Evolutionary conservation across 2,888 invertebrate species (phyloP), one percentile per base, ranked within the genome.

Genomic region (Diarsia dahlii): DNA sequence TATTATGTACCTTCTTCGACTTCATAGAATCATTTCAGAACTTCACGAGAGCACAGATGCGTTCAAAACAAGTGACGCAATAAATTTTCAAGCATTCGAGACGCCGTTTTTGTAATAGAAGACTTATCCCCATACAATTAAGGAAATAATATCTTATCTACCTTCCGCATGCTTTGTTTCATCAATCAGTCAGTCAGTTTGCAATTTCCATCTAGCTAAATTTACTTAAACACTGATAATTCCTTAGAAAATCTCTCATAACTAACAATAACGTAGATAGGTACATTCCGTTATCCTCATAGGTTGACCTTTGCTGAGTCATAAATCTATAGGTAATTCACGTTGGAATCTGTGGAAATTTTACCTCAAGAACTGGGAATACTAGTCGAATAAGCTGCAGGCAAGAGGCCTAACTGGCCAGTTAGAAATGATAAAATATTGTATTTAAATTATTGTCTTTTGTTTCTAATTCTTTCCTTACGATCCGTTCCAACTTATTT

Each of bases 61-160:
- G 28, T 8, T 8, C 8, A 9, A 58, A 18, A 18, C 18, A 9
- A 34, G 28, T 34, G 34, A 60, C 18, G 58, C 34, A 72, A 63
- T 45, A 34, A n/a, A n/a, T n/a, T n/a, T n/a, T 56, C 15, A 34
- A 18, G 45, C 66, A 18, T 56, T 73, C 34, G 2, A 56, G 23
- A 56, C 23, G 45, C 54, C 34, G 39, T 54, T 60, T 76, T 60
- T 23, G 65, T 46, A 23, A 18, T 39, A 15, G 23, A 65, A 65
- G 58, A 64, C 56, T 74, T 12, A 3, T 23, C 23, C 18, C 34
- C 18, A 28, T 70, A 45, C 0, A 54, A 62, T 54, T 60, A 34
- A 28, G 20, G 54, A 56, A 80, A 71, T 45, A 18, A 23, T 15
- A 78, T 71, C 20, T 78, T 54, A 48, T 45, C 54, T 23, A 48